These are phyloP conservation scores for Grantiella picta DNA, from an alignment of 2,113 vertebrate genomes.

Conservation along the genomic window DNA sequence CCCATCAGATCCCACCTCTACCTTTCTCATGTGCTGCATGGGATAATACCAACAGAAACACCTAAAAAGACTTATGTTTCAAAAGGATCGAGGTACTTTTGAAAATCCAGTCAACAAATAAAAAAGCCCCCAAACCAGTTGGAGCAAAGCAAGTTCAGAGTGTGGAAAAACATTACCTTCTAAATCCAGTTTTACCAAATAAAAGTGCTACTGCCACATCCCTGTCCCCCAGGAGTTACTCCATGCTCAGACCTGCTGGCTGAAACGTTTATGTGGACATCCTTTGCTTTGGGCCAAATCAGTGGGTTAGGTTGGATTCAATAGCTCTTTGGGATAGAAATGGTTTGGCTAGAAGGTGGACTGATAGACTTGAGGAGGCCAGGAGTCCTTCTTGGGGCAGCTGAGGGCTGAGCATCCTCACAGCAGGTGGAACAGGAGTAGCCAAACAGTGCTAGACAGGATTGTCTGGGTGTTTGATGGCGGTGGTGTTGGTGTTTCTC, in stretches of 20 bases:
- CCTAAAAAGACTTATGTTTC: not conserved
- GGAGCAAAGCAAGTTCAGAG: not conserved
- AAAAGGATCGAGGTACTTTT: not conserved
- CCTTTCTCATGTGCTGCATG: not conserved
- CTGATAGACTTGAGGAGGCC: not conserved
- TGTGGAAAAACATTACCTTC: not conserved
- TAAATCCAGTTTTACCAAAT: not conserved
- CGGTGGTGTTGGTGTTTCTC: not conserved
- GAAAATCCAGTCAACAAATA: not conserved
- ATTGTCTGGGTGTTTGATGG: not conserved
- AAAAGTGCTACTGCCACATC: not conserved
- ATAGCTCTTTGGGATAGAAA: not conserved
- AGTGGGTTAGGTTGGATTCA: not conserved
- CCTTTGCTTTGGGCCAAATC: not conserved
- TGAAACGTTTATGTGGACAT: not conserved
- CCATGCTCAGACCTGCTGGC: not conserved
- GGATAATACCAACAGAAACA: not conserved
- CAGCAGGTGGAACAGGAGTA: not conserved
- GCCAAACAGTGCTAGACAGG: rapidly evolving
- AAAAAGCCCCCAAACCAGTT: not conserved
- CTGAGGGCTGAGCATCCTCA: rapidly evolving
- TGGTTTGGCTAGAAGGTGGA: rapidly evolving
- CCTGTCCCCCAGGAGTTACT: not conserved
- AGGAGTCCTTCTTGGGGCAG: not conserved
- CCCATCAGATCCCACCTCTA: not conserved